These are phyloP conservation scores for Progne subis DNA, from an alignment of 2,113 vertebrate genomes.

Conservation along the genomic window DNA sequence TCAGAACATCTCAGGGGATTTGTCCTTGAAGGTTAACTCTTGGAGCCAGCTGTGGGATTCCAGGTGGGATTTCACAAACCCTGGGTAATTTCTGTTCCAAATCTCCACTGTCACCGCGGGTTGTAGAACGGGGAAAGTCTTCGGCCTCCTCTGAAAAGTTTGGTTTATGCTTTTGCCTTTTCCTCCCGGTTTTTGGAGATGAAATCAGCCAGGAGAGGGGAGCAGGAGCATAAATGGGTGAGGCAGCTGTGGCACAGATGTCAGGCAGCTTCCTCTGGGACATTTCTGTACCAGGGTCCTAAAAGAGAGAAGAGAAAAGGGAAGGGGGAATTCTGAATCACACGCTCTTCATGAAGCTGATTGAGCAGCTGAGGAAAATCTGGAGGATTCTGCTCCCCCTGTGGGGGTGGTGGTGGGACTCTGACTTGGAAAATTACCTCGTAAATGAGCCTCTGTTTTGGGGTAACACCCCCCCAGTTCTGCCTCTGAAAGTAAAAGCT, in stretches of 20 bases:
- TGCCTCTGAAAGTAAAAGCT: no score
- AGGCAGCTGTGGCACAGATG: background rate
- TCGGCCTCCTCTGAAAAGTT: background rate
- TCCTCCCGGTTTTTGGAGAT: background rate
- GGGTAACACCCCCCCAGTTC: no score
- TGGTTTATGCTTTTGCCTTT: background rate
- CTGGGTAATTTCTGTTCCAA: background rate
- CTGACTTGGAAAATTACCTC: no score
- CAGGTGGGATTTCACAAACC: background rate
- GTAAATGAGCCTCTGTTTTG: no score
- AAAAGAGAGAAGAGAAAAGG: background rate
- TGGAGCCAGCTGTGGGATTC: background rate
- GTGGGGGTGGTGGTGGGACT: no score
- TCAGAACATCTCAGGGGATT: background rate
- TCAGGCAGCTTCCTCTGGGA: background rate
- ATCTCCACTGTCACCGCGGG: rapidly evolving
- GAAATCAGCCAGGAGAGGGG: background rate
- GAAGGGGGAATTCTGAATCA: background rate
- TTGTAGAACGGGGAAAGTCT: background rate
- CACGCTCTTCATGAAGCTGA: no score
- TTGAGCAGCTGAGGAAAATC: no score
- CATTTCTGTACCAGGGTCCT: background rate
- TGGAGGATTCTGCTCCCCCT: no score
- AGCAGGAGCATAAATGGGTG: background rate
- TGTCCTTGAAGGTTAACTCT: background rate